Base-by-base conservation (phyloP, 2,113 vertebrate genomes). In the Ondatra zibethicus region DNA sequence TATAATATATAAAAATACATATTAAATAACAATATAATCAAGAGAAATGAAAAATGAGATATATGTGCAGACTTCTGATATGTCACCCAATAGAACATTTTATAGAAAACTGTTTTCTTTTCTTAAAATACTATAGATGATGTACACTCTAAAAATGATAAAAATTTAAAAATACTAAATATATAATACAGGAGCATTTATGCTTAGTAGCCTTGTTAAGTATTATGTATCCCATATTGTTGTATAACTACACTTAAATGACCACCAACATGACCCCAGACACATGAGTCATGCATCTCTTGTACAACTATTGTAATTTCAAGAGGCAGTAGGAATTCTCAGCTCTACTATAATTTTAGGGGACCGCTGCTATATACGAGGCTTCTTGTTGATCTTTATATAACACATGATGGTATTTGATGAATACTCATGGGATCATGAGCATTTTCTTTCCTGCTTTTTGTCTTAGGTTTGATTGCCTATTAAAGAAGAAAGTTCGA, bases 21-120 rank as follows among this genome's bases (percentile, higher is more conserved):
- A 50, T 50, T 50, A 50, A 50, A 50, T 50, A 82, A 65, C 5
- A 61, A 36, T 31, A 11, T 39, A 65, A 52, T 76, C 45, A 55
- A 66, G 29, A 45, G 45, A 29, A 21, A 14, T 42, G 27, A 39
- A 76, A 82, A 70, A n/a, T 23, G 29, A n/a, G 3, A 23, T 76
- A 0, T 52, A 19, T n/a, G 45, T 45, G 3, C 21, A 39, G 12
- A 19, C 13, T 70, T 0, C 16, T 23, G 11, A 0, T 10, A 27
- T 77, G 61, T 45, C n/a, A 47, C 47, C 11, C 14, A 36, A 33
- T 10, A 42, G 7, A 42, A 33, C 58, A 0, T 78, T 85, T 77
- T 86, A 55, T n/a, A n/a, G 88, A 19, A 14, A 86, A 45, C 1
- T 39, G 1, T 1, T 31, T 42, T 36, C 55, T 1, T 31, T 42